These are phyloP conservation scores for Trissolcus basalis DNA, from an alignment of 1,140 invertebrate species.

Conservation along the genomic window DNA sequence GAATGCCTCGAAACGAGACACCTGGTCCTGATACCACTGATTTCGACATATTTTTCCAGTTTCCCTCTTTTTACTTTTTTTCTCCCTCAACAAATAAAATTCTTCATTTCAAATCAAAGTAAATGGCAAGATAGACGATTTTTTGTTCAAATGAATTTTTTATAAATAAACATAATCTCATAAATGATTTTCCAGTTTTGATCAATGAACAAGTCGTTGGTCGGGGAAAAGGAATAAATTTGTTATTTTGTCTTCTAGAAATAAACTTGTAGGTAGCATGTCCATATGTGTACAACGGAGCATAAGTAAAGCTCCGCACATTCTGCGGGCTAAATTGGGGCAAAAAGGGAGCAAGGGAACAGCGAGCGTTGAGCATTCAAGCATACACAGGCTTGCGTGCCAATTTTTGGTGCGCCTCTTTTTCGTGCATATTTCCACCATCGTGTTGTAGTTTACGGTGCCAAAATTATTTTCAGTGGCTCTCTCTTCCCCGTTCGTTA, in stretches of 20 bases:
- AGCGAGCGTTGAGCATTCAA: constrained; percentile 34
- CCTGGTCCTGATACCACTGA: constrained; percentile 31
- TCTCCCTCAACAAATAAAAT: too few relatives aligned
- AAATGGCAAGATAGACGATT: too few relatives aligned
- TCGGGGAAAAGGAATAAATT: not conserved
- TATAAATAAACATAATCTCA: too few relatives aligned
- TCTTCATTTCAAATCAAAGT: too few relatives aligned
- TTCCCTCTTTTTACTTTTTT: too few relatives aligned
- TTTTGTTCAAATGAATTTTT: too few relatives aligned
- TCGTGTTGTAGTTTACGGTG: constrained; percentile 47
- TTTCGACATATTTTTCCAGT: too few relatives aligned
- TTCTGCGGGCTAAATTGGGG: constrained; percentile 11
- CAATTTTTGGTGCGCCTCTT: constrained; percentile 3
- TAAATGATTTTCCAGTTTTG: too few relatives aligned
- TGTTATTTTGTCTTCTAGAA: not conserved
- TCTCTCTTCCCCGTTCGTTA: constrained; percentile 58
- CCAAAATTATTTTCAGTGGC: constrained; percentile 57
- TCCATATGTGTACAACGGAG: constrained; percentile 8
- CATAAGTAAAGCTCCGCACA: not conserved
- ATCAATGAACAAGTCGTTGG: too few relatives aligned
- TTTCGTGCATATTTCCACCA: constrained; percentile 50
- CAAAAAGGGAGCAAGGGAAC: constrained; percentile 22
- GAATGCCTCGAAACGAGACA: constrained; percentile 41
- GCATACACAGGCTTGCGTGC: constrained; percentile 9
- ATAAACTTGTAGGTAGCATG: constrained; percentile 13